Evolutionary conservation across 2,113 vertebrate genomes (phyloP).

Genomic region (Eolophus roseicapilla): DNA sequence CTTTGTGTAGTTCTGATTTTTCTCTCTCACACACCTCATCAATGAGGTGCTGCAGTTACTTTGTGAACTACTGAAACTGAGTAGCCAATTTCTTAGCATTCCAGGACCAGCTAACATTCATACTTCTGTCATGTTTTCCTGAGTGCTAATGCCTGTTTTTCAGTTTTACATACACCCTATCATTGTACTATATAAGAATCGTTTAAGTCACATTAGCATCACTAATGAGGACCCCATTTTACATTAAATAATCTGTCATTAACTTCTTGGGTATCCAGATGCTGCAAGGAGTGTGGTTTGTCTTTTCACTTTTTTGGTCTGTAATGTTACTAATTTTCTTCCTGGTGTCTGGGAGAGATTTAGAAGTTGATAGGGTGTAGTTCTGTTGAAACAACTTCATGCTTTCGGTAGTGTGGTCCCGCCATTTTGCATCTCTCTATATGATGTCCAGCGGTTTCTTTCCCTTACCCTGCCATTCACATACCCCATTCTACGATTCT

Average conservation of each 20-base stretch:
- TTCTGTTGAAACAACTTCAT: neutral
- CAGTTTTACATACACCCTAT: neutral
- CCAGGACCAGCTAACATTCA: neutral
- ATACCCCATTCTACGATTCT: neutral
- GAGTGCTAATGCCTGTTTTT: neutral
- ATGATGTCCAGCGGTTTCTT: constrained; percentile 3
- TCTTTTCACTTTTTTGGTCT: neutral
- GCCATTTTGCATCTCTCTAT: neutral
- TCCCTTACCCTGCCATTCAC: neutral
- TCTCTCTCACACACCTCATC: neutral
- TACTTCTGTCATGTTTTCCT: neutral
- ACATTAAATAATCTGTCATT: neutral
- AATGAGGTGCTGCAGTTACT: neutral
- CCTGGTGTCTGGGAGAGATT: neutral
- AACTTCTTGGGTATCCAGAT: neutral
- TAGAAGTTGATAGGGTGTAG: neutral
- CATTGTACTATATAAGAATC: neutral
- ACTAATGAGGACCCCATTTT: neutral
- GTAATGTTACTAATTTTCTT: neutral
- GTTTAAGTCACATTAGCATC: neutral
- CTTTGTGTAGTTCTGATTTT: neutral
- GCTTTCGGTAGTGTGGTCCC: neutral
- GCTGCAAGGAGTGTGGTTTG: neutral
- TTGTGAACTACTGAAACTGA: neutral
- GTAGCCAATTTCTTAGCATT: neutral